Percentiles rank a stretch among this genome's conserved stretches.
phyloP scores from a whole-genome alignment of 2,113 vertebrate genomes.

The Lophura nycthemera region DNA sequence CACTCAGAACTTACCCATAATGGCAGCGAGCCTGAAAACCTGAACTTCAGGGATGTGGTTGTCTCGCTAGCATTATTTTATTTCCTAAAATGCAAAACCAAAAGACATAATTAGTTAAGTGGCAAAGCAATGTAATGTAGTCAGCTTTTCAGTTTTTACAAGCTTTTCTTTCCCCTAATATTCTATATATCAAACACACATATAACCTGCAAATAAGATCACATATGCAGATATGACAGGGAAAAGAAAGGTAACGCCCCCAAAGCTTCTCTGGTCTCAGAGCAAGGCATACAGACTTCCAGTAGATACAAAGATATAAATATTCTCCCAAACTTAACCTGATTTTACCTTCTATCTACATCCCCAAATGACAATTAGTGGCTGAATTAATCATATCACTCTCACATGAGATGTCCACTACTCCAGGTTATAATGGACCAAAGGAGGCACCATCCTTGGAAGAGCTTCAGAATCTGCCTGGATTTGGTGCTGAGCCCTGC shows the following conservation, averaged over 20 bases:
- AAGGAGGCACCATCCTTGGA: not conserved
- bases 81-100: conserved; percentile 74
- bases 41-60: conserved; percentile 84
- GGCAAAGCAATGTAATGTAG: not conserved
- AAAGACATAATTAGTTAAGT: not conserved
- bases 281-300: not conserved
- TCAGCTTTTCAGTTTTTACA: not conserved
- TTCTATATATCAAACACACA: not conserved
- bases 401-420: not conserved
- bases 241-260: not conserved
- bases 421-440: not conserved
- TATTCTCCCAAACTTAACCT: not conserved
- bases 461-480: not conserved
- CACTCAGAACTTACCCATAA: conserved; percentile 87
- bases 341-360: not conserved
- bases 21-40: conserved; percentile 80
- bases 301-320: not conserved
- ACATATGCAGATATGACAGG: not conserved
- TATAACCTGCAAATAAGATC: not conserved
- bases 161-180: not conserved
- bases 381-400: not conserved
- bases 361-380: not conserved
- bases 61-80: conserved; percentile 88
- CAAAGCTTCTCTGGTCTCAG: not conserved
- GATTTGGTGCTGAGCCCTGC: too few relatives aligned